These are phyloP conservation scores for Phylloscopus collybita DNA, from an alignment of 2,797 vertebrate species.

Conservation along the genomic window DNA sequence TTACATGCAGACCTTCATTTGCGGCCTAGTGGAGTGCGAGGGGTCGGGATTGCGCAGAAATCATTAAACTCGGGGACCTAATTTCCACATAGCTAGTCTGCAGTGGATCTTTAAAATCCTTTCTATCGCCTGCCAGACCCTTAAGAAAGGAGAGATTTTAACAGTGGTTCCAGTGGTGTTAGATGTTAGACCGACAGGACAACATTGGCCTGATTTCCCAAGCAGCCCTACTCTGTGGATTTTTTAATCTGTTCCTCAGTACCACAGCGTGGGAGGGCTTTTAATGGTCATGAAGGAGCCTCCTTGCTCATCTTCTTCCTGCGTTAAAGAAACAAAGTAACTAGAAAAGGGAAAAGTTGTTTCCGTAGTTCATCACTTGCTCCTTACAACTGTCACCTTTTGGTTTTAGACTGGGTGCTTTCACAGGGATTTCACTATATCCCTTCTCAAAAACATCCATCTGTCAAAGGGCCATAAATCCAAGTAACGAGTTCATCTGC, in stretches of 20 bases:
- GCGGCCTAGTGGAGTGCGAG: not conserved
- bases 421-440: not conserved
- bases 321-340: not conserved
- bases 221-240: not conserved
- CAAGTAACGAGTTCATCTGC: not conserved
- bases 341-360: not conserved
- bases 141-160: not conserved
- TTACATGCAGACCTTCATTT: not conserved
- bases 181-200: not conserved
- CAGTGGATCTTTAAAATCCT: constrained; percentile 16
- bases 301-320: not conserved
- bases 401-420: not conserved
- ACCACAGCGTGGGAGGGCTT: not conserved
- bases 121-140: not conserved
- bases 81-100: not conserved
- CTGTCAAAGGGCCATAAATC: not conserved
- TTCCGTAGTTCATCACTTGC: not conserved
- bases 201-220: not conserved
- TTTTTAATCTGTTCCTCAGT: not conserved
- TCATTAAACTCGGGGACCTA: not conserved
- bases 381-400: not conserved
- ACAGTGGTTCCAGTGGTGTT: not conserved
- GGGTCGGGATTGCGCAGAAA: not conserved
- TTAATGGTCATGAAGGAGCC: not conserved
- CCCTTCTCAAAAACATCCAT: not conserved